A percentile compares a stretch with the other conserved stretches of the same genome.
phyloP scores from a whole-genome alignment of 2,113 vertebrate species.

The human region GRCh38 chr11:42756501-42757000 shows the following conservation, averaged over 20 bases:
- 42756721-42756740: not conserved
- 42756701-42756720: not conserved
- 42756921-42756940: not conserved
- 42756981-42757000: slow-evolving; percentile 25
- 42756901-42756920: not conserved
- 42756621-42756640: slow-evolving; percentile 50
- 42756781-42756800: slow-evolving; percentile 46
- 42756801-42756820: not conserved
- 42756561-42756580: not conserved
- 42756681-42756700: not conserved
- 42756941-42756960: not conserved
- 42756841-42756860: slow-evolving; percentile 56
- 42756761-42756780: not conserved
- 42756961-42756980: not conserved
- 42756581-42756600: slow-evolving; percentile 14
- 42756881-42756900: slow-evolving; percentile 9
- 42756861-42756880: slow-evolving; percentile 20
- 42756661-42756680: not conserved
- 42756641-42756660: slow-evolving; percentile 49
- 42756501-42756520: slow-evolving; percentile 29
- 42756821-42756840: slow-evolving; percentile 36
- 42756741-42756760: not conserved
- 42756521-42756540: slow-evolving; percentile 14
- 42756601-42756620: not conserved
- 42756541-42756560: not conserved